Base-by-base conservation (phyloP, 2,797 vertebrate genomes). In the Clarias fuscus region DNA sequence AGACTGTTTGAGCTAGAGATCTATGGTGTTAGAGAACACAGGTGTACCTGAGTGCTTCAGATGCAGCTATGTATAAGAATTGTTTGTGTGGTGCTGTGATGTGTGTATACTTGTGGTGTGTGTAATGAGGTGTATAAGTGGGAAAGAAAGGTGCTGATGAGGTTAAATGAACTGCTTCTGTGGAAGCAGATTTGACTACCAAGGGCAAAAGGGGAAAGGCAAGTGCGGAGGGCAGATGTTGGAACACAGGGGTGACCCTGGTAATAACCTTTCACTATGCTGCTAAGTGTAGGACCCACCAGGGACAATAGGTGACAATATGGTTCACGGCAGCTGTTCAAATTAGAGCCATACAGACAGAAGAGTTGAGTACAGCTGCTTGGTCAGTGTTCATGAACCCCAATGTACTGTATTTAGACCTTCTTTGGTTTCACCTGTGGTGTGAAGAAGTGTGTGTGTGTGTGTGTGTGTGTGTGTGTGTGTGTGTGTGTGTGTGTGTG, bases 81-180 rank as follows among this genome's bases (percentile, higher is more conserved):
- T 88, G 68, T 85, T 76, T 86, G 73, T 83, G 64, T 67, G 40
- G 40, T 67, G 24, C 40, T 81, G 77, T 73, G 84, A 85, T 82
- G 82, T 80, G 75, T 85, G 59, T 80, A 64, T 78, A 43, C 53
- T 20, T 84, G 75, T 64, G 82, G 68, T 67, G 67, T 87, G 73
- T 84, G 67, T 84, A 73, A 72, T 78, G 22, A 65, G 30, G 75
- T 65, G 82, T 87, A 61, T 87, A 65, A 43, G 80, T 87, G 76
- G 65, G n/a, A 62, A 79, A 56, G 67, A 77, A 70, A 72, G 86
- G 84, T 58, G n/a, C 43, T 72, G 75, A 59, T 85, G 86, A 88
- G 86, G 85, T 90, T 89, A 89, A 89, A 89, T 86, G 85, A 88
- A 90, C 88, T 88, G 76, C 83, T 81, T 58, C 18, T 61, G 62